Percentiles rank a stretch among this genome's conserved stretches.
Conservation (phyloP, 2,888 invertebrate species). For the Diarsia dahlii region DNA sequence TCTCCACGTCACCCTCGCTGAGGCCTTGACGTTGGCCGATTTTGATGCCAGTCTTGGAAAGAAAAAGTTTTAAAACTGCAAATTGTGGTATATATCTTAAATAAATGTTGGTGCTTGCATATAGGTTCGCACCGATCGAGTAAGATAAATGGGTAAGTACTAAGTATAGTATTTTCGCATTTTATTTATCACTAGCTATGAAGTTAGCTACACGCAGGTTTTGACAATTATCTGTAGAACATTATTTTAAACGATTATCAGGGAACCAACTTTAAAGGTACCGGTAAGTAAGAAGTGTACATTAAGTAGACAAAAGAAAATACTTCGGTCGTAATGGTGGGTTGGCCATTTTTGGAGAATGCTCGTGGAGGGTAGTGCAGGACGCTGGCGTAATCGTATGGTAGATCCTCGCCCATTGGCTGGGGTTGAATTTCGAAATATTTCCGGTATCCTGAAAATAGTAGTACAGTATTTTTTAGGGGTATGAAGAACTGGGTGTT, state of each 20-base stretch:
- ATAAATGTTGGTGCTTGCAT: not conserved
- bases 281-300: not conserved
- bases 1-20: constrained; percentile 82
- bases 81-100: not conserved
- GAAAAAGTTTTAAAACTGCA: too few relatives aligned
- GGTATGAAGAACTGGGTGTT: too few relatives aligned
- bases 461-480: not conserved
- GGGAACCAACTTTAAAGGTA: not conserved
- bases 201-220: not conserved
- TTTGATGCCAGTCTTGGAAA: constrained; percentile 72
- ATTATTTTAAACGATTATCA: not conserved
- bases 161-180: not conserved
- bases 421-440: constrained; percentile 91
- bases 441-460: constrained; percentile 89
- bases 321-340: constrained; percentile 93
- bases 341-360: constrained; percentile 93
- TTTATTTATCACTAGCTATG: not conserved
- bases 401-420: constrained; percentile 72
- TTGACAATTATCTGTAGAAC: not conserved
- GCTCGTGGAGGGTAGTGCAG: constrained; percentile 95
- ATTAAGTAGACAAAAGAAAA: not conserved
- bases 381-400: constrained; percentile 94
- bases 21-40: constrained; percentile 85
- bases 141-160: not conserved
- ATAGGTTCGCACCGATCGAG: not conserved